Evolutionary conservation across 2,888 invertebrate species (phyloP).

Genomic region (Coleophora flavipennella): DNA sequence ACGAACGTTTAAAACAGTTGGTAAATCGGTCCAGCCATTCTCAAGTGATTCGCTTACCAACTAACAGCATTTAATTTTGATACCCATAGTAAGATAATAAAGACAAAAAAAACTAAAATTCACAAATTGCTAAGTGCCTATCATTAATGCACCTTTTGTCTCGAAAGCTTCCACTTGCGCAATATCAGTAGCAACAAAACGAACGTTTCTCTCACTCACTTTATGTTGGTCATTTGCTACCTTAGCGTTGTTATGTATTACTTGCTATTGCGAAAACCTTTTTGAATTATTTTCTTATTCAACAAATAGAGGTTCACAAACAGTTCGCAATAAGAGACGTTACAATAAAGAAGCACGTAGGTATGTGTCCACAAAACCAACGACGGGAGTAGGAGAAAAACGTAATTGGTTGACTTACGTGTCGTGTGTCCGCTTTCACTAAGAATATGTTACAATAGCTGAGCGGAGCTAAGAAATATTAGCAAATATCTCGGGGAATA

Average conservation of each 20-base stretch:
- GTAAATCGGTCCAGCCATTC: no score
- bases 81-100: background rate
- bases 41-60: no score
- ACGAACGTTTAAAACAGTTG: no score
- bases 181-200: slow-evolving; percentile 23
- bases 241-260: no score
- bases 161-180: slow-evolving; percentile 15
- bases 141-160: slow-evolving; percentile 10
- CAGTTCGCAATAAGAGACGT: slow-evolving; percentile 15
- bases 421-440: slow-evolving; percentile 34
- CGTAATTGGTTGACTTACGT: slow-evolving; percentile 38
- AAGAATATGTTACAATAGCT: slow-evolving; percentile 14
- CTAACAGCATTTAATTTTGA: no score
- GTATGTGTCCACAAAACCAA: slow-evolving; percentile 17
- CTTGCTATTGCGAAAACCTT: no score
- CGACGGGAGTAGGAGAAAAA: slow-evolving; percentile 27
- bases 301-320: background rate
- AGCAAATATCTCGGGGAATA: background rate
- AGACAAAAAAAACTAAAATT: background rate
- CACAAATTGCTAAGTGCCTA: background rate
- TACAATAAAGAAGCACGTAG: slow-evolving; percentile 11
- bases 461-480: no score
- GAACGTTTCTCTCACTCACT: slow-evolving; percentile 14
- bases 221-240: no score
- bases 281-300: no score